phyloP scores from a whole-genome alignment of 2,113 vertebrate species.

The Pomatostomus ruficeps region DNA sequence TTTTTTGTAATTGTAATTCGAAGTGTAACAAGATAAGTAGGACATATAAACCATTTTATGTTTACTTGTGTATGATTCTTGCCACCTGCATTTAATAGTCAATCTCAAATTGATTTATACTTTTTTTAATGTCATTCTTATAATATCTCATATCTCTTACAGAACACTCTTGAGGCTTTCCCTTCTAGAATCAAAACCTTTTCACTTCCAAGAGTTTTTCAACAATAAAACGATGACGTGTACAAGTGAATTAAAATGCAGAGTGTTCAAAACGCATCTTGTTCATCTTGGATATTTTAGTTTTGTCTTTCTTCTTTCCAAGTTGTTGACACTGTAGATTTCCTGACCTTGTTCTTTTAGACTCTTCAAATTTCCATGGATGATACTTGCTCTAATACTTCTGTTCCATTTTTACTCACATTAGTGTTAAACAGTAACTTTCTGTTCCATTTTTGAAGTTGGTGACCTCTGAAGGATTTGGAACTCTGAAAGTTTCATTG shows the following conservation, averaged over 20 bases:
- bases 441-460: constrained; percentile 34
- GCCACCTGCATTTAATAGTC: neutral
- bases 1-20: neutral
- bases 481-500: constrained; percentile 46
- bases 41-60: neutral
- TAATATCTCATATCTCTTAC: neutral
- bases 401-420: neutral
- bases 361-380: neutral
- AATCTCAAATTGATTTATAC: neutral
- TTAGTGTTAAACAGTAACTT: constrained; percentile 18
- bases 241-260: neutral
- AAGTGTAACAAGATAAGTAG: neutral
- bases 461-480: constrained; percentile 64
- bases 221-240: neutral
- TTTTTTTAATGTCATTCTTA: neutral
- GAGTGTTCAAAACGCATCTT: neutral
- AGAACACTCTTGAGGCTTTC: neutral
- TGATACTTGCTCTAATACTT: neutral
- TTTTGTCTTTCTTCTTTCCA: neutral
- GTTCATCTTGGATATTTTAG: neutral
- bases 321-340: neutral
- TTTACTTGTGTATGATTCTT: neutral
- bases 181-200: neutral
- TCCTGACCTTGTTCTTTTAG: neutral
- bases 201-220: neutral